Percentiles rank a stretch among this genome's conserved stretches.
phyloP scores from a whole-genome alignment of 2,888 invertebrate genomes.

The Julus scanicus region DNA sequence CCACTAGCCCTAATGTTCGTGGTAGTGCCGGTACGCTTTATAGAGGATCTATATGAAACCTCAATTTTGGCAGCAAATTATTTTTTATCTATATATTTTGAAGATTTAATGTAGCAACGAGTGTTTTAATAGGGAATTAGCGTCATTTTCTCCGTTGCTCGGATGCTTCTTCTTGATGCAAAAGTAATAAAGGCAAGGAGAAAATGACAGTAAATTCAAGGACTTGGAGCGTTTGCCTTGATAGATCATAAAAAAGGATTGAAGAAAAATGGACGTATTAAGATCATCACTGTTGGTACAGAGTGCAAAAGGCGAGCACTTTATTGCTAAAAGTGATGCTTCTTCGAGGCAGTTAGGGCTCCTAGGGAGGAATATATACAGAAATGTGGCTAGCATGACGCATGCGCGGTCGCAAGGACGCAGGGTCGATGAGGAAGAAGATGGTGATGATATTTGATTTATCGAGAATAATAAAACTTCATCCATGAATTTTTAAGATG shows the following conservation, averaged over 20 bases:
- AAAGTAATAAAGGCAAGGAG: constrained; percentile 30
- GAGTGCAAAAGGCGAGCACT: constrained; percentile 36
- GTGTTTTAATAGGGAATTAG: constrained; percentile 42
- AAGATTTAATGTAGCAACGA: constrained; percentile 22
- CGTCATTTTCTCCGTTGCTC: constrained; percentile 3
- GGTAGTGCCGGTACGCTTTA: background rate
- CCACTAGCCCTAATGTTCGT: background rate
- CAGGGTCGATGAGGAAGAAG: constrained; percentile 15
- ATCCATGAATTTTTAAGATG: background rate
- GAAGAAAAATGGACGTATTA: constrained; percentile 42
- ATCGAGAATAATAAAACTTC: constrained; percentile 14
- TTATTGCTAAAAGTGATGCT: constrained; percentile 37
- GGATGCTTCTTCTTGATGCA: constrained; percentile 8
- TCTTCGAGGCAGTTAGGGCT: background rate
- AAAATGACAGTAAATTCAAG: constrained; percentile 42
- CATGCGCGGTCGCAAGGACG: constrained; percentile 12
- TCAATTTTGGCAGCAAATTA: constrained; percentile 34
- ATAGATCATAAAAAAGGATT: constrained; percentile 35
- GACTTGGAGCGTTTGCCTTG: constrained; percentile 30
- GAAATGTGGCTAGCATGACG: constrained; percentile 18
- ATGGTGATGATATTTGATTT: constrained; percentile 22
- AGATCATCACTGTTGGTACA: constrained; percentile 35
- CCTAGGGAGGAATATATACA: constrained; percentile 15
- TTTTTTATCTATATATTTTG: constrained; percentile 19
- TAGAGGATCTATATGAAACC: background rate